phyloP scores from a whole-genome alignment of 2,888 invertebrate species.

The Drosophila melanosoma region DNA sequence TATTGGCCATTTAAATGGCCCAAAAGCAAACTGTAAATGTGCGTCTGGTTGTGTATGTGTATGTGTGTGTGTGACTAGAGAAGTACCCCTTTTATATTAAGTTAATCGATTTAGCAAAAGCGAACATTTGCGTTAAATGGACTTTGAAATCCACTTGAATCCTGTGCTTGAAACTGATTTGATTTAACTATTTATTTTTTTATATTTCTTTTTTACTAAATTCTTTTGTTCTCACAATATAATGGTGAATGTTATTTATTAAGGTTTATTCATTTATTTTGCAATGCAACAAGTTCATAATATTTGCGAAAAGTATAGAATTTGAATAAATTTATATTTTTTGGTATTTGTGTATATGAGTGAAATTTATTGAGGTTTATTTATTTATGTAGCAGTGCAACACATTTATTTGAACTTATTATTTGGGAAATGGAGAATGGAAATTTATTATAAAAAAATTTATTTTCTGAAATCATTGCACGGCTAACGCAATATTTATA shows the following conservation, averaged over 20 bases:
- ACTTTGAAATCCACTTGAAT: slow-evolving; percentile 4
- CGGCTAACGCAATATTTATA: too few relatives aligned
- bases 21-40: not conserved
- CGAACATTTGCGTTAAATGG: slow-evolving; percentile 20
- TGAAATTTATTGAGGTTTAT: not conserved
- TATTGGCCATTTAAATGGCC: slow-evolving; percentile 10
- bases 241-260: not conserved
- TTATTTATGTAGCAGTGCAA: not conserved
- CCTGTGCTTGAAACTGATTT: not conserved
- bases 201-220: not conserved
- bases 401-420: not conserved
- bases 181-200: not conserved
- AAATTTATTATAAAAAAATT: too few relatives aligned
- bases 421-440: not conserved
- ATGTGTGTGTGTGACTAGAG: not conserved
- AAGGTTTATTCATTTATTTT: not conserved
- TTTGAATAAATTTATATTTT: not conserved
- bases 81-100: not conserved
- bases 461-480: too few relatives aligned
- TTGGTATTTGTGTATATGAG: not conserved
- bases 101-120: slow-evolving; percentile 14
- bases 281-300: not conserved
- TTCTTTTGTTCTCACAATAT: not conserved
- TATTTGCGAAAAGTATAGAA: not conserved
- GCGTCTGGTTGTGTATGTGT: not conserved